Conservation (phyloP, 2,888 invertebrate genomes). For the Eupithecia subfuscata region DNA sequence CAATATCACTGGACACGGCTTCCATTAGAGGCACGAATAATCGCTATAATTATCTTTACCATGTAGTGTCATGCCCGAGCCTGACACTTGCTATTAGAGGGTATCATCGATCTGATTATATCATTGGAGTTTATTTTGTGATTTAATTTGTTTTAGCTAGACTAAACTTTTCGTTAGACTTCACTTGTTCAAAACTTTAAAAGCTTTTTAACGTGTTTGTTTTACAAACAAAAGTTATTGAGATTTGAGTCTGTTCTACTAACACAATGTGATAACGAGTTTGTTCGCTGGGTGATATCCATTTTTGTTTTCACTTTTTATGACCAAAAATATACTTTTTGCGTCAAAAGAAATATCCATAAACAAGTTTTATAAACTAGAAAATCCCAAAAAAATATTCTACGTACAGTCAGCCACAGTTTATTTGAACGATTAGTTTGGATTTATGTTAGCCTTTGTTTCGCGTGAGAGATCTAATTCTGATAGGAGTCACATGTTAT, state of each 20-base stretch:
- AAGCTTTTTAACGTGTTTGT: neutral
- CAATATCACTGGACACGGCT: slow-evolving; percentile 44
- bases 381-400: slow-evolving; percentile 23
- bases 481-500: slow-evolving; percentile 38
- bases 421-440: slow-evolving; percentile 16
- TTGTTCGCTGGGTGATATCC: neutral
- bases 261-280: neutral
- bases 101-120: slow-evolving; percentile 38
- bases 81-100: slow-evolving; percentile 36
- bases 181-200: neutral
- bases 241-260: neutral
- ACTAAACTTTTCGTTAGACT: slow-evolving; percentile 14
- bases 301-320: neutral
- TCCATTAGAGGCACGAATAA: slow-evolving; percentile 52
- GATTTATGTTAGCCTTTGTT: slow-evolving; percentile 34
- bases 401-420: slow-evolving; percentile 31
- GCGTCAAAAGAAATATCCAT: neutral
- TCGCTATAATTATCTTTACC: neutral
- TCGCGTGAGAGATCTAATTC: slow-evolving; percentile 43
- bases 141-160: slow-evolving; percentile 28
- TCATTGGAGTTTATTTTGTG: slow-evolving; percentile 31
- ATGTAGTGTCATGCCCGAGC: slow-evolving; percentile 47
- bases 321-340: slow-evolving; percentile 5
- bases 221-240: neutral
- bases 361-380: slow-evolving; percentile 16